Percentiles rank a stretch among this genome's conserved stretches.
Conservation (phyloP, 2,113 vertebrate species). For the Marmota flaviventris region DNA sequence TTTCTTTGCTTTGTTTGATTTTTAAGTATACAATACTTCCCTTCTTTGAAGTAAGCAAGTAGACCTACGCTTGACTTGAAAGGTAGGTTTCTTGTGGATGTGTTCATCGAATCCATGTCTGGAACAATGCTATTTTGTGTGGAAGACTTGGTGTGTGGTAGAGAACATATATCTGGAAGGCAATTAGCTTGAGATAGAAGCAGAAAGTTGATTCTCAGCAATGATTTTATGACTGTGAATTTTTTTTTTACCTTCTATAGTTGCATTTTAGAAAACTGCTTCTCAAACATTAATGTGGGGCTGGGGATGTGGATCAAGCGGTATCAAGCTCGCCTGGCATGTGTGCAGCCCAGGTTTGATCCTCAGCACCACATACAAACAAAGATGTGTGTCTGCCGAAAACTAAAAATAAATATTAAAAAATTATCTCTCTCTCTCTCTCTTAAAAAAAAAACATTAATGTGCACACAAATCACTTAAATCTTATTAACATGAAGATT, state of each 20-base stretch:
- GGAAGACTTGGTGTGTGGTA: not conserved
- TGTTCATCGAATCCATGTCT: not conserved
- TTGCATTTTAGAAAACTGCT: not conserved
- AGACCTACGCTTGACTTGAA: not conserved
- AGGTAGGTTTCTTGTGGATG: not conserved
- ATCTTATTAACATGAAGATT: not conserved
- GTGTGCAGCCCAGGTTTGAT: too few species aligned
- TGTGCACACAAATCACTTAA: not conserved
- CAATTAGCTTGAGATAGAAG: conserved; percentile 24
- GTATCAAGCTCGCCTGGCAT: too few species aligned
- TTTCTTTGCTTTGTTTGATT: conserved; percentile 20
- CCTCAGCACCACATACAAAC: too few species aligned
- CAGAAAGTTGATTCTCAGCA: not conserved
- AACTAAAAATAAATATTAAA: too few species aligned
- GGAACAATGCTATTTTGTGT: not conserved
- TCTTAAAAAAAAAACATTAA: not conserved
- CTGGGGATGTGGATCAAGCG: too few species aligned
- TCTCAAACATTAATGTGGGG: not conserved
- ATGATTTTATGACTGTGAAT: not conserved
- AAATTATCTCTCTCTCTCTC: too few species aligned
- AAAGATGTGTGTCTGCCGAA: too few species aligned
- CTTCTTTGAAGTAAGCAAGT: conserved; percentile 39
- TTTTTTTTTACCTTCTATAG: not conserved
- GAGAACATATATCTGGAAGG: not conserved
- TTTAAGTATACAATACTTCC: not conserved